Conservation (phyloP, 2,797 vertebrate genomes). For the Tenualosa thibaudeaui region DNA sequence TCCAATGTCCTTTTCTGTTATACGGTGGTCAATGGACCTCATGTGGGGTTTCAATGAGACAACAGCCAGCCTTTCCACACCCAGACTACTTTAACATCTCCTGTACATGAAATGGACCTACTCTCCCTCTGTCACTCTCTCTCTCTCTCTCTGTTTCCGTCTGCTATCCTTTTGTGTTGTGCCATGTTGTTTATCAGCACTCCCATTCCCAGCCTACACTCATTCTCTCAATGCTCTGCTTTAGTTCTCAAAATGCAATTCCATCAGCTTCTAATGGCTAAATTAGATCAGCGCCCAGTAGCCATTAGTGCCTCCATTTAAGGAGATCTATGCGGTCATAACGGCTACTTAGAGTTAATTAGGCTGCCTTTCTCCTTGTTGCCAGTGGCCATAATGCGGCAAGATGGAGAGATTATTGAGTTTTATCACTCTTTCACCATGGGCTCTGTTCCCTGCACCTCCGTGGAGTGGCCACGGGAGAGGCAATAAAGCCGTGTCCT, state of each 20-base stretch:
- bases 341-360: conserved; percentile 57
- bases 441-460: conserved; percentile 29
- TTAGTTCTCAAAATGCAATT: conserved; percentile 37
- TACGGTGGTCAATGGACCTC: neutral
- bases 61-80: neutral
- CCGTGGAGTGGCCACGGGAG: conserved; percentile 39
- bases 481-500: conserved; percentile 37
- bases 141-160: neutral
- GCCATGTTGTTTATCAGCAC: neutral
- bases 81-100: neutral
- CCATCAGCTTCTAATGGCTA: conserved; percentile 48
- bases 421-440: conserved; percentile 54
- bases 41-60: neutral
- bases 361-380: conserved; percentile 48
- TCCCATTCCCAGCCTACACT: neutral
- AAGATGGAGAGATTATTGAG: conserved; percentile 55
- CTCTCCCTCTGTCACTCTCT: neutral
- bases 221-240: conserved; percentile 27
- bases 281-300: conserved; percentile 54
- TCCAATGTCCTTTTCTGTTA: neutral
- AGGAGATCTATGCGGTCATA: conserved; percentile 58
- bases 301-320: conserved; percentile 57
- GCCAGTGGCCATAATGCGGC: conserved; percentile 47
- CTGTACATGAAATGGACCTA: neutral
- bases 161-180: neutral